Conservation (phyloP, 2,888 invertebrate species). For the Sarcophaga caerulescens region DNA sequence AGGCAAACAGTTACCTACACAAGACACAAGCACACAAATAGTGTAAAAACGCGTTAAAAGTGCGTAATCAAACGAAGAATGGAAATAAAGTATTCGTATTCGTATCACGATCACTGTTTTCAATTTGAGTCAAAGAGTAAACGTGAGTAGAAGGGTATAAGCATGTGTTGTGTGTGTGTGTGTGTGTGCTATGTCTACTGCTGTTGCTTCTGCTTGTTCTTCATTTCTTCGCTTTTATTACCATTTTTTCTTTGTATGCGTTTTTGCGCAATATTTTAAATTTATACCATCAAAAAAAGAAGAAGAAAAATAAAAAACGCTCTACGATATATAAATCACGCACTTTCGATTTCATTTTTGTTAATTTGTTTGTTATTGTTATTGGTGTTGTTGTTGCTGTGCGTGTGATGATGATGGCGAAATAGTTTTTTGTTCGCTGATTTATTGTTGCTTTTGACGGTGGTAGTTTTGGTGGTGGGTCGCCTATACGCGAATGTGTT, state of each 20-base stretch:
- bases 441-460: slow-evolving; percentile 8
- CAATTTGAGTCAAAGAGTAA: too few relatives aligned
- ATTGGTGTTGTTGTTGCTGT: background rate
- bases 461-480: background rate
- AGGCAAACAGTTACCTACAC: too few relatives aligned
- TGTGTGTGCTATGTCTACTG: too few relatives aligned
- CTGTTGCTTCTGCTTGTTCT: slow-evolving; percentile 4
- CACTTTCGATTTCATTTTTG: slow-evolving; percentile 58
- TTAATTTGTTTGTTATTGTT: slow-evolving; percentile 30
- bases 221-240: slow-evolving; percentile 13
- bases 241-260: background rate
- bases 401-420: slow-evolving; percentile 1
- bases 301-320: background rate
- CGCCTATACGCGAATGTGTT: too few relatives aligned
- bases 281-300: too few relatives aligned
- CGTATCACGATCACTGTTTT: too few relatives aligned
- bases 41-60: too few relatives aligned
- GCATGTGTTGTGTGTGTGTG: too few relatives aligned
- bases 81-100: too few relatives aligned
- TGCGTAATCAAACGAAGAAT: too few relatives aligned
- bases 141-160: too few relatives aligned
- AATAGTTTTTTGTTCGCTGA: background rate
- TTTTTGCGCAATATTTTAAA: slow-evolving; percentile 42
- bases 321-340: slow-evolving; percentile 52
- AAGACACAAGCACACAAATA: too few relatives aligned